Evolutionary conservation across 2,113 vertebrate genomes (phyloP), one percentile per base, ranked within the genome.

Genomic region (Solea solea): DNA sequence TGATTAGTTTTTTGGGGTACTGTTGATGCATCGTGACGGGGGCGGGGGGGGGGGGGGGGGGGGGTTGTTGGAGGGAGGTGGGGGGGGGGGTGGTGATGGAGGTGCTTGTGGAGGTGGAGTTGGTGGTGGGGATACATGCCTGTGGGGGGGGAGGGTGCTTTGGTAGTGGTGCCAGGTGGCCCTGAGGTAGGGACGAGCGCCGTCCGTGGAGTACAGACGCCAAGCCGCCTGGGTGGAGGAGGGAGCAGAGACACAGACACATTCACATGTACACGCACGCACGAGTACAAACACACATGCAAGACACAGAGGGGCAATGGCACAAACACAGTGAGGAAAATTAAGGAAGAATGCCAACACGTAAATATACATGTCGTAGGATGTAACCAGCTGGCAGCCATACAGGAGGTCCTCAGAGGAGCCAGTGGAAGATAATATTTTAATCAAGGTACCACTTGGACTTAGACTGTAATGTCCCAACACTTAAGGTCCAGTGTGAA

Each of bases 151-250:
- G 89, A 95, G 94, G 90, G 93, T 93, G 76, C 89, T 95, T 92
- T 95, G 93, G 93, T 94, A 96, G 92, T 92, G 94, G 88, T 93
- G 93, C 95, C 93, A 94, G 87, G 93, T 94, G 92, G 93, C 94
- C 89, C 89, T 92, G 94, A 95, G 91, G 94, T 94, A 94, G 80
- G 94, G 90, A 94, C 90, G 89, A 89, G 89, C 92, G 76, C 84
- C 76, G 40, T 96, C 92, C 27, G 95, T 95, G 92, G 95, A 95
- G 93, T 93, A 95, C 86, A 95, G 95, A 92, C 93, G 93, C 95
- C 94, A 95, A 91, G 94, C 92, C 89, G 95, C 92, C 96, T 96
- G 91, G 91, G 77, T 88, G 85, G 76, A 84, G 79, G 86, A 90
- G 92, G 88, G 87, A 63, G 86, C 72, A 85, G 72, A 84, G 75